Evolutionary conservation across 1,140 invertebrate genomes (phyloP).

Genomic region (Cydia amplana): DNA sequence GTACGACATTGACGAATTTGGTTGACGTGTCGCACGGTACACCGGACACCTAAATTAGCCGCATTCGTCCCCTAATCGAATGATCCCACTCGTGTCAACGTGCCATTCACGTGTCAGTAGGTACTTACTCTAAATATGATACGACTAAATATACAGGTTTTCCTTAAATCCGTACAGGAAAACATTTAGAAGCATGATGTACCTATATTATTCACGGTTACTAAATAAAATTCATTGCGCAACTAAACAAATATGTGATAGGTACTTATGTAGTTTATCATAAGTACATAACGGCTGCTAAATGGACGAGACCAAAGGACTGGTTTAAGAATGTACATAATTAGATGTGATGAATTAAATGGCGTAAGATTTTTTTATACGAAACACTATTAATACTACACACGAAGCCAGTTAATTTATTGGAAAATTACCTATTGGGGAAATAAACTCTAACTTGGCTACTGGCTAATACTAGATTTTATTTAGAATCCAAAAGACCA

Average conservation of each 20-base stretch:
- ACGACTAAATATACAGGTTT: not conserved
- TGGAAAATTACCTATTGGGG: too few relatives aligned
- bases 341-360: too few relatives aligned
- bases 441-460: too few relatives aligned
- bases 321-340: too few relatives aligned
- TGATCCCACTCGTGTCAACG: not conserved
- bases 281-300: not conserved
- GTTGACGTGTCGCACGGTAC: not conserved
- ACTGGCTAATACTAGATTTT: too few relatives aligned
- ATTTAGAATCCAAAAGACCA: too few relatives aligned
- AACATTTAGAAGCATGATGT: not conserved
- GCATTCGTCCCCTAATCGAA: constrained; percentile 4
- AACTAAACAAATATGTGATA: not conserved
- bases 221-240: not conserved
- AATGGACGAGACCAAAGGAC: not conserved
- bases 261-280: not conserved
- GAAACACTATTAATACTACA: too few relatives aligned
- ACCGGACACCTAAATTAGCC: constrained; percentile 15
- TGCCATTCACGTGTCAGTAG: not conserved
- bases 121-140: not conserved
- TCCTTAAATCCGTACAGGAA: not conserved
- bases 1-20: not conserved
- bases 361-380: too few relatives aligned
- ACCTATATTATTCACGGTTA: not conserved
- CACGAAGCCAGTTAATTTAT: too few relatives aligned